A percentile compares a stretch with the other conserved stretches of the same genome.
Conservation (phyloP, 2,888 invertebrate species). For the Drosophila lacicola region DNA sequence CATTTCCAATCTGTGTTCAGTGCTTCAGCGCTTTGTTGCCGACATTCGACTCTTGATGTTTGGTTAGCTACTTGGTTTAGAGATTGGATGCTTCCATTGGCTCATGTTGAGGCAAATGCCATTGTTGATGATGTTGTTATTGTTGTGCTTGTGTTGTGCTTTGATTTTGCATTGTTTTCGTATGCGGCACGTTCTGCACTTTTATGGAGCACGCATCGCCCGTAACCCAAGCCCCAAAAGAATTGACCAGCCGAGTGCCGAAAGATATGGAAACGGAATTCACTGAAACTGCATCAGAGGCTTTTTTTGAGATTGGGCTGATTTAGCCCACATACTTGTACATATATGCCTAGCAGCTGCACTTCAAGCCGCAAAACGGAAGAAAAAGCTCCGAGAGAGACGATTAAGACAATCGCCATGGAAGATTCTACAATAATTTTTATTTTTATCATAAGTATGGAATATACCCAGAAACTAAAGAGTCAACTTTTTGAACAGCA, state of each 20-base stretch:
- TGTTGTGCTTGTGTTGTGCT: constrained; percentile 14
- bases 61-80: constrained; percentile 6
- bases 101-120: constrained; percentile 16
- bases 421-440: not conserved
- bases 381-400: not conserved
- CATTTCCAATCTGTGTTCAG: constrained; percentile 47
- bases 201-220: constrained; percentile 65
- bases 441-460: too few species aligned
- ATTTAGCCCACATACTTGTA: not conserved
- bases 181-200: constrained; percentile 70
- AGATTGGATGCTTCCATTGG: constrained; percentile 24
- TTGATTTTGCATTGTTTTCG: constrained; percentile 66
- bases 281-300: constrained; percentile 13
- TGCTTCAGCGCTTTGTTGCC: constrained; percentile 23
- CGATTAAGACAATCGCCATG: not conserved
- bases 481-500: too few species aligned
- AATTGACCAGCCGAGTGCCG: constrained; percentile 2
- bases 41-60: constrained; percentile 38
- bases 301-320: not conserved
- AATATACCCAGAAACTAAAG: too few species aligned
- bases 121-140: constrained; percentile 24
- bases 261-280: constrained; percentile 13
- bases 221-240: constrained; percentile 15
- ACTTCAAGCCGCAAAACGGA: not conserved
- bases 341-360: not conserved